phyloP scores from a whole-genome alignment of 2,113 vertebrate species.

The Acanthochromis polyacanthus region DNA sequence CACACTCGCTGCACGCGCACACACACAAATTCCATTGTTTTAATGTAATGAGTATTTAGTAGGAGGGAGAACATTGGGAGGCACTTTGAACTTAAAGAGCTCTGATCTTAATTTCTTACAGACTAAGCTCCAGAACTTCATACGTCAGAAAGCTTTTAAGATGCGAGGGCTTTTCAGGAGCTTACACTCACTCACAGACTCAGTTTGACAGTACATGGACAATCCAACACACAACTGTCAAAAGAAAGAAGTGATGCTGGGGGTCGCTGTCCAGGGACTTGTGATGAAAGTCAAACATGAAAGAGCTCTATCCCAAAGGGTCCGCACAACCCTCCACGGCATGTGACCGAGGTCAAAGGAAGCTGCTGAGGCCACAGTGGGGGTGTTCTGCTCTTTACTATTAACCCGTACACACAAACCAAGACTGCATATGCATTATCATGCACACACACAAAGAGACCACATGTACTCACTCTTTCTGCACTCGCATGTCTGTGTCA shows the following conservation, averaged over 20 bases:
- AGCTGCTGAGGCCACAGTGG: conserved; percentile 30
- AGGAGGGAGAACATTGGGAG: background rate
- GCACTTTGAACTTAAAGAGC: background rate
- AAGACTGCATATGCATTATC: background rate
- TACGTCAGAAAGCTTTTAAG: conserved; percentile 33
- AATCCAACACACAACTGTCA: conserved; percentile 43
- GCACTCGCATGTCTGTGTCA: conserved; percentile 17
- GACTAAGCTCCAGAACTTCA: background rate
- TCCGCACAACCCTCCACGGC: conserved; percentile 24
- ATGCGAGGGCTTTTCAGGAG: conserved; percentile 2
- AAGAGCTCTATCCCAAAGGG: conserved; percentile 65
- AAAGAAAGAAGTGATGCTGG: conserved; percentile 49
- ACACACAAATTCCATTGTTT: background rate
- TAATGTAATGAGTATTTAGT: background rate
- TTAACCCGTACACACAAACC: conserved; percentile 27
- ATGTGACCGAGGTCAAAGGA: conserved; percentile 64
- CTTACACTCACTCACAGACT: background rate
- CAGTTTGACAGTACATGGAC: conserved; percentile 40
- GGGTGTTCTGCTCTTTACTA: conserved; percentile 19
- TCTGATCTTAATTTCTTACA: conserved; percentile 5
- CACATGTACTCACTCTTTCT: conserved; percentile 35
- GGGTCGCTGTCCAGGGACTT: conserved; percentile 61
- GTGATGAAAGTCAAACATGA: conserved; percentile 74
- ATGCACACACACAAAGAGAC: conserved; percentile 17
- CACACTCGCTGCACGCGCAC: background rate